Percentiles rank a stretch among this genome's conserved stretches.
Evolutionary conservation across 2,888 invertebrate genomes (phyloP).

Genomic region (Xylocampa areola): DNA sequence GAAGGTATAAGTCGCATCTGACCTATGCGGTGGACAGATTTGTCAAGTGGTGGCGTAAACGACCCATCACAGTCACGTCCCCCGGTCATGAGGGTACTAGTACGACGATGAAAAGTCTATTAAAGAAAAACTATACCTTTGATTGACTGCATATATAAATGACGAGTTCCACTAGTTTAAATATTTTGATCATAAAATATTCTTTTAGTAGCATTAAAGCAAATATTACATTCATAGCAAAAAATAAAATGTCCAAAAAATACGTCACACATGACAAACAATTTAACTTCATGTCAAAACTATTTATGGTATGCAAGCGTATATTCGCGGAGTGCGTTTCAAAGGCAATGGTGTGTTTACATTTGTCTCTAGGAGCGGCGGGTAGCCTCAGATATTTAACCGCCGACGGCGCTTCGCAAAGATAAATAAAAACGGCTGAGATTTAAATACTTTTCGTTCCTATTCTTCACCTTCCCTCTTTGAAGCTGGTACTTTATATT

Average conservation of each 20-base stretch:
- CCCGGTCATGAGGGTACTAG: no score
- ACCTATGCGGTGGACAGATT: no score
- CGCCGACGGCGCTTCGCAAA: slow-evolving; percentile 79
- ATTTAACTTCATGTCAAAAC: slow-evolving; percentile 63
- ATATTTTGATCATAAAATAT: background rate
- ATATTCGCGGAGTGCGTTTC: slow-evolving; percentile 74
- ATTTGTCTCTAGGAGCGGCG: slow-evolving; percentile 77
- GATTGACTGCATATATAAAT: background rate
- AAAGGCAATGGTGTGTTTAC: slow-evolving; percentile 84
- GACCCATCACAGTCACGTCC: no score
- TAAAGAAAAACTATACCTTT: no score
- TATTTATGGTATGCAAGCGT: slow-evolving; percentile 66
- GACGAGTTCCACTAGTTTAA: background rate
- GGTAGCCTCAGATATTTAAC: slow-evolving; percentile 84
- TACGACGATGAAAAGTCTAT: no score
- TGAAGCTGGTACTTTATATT: slow-evolving; percentile 65
- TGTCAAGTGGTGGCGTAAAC: no score
- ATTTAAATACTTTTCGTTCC: slow-evolving; percentile 84
- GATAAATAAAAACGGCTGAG: slow-evolving; percentile 83
- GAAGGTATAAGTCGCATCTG: no score
- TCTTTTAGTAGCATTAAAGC: background rate
- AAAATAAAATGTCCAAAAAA: slow-evolving; percentile 20
- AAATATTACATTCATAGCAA: background rate
- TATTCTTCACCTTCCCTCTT: slow-evolving; percentile 70
- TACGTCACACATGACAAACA: slow-evolving; percentile 53